Percentiles rank a stretch among this genome's conserved stretches.
These are phyloP conservation scores for Serranochromis macrocephalus DNA, from an alignment of 2,113 vertebrate species.

Conservation along the genomic window DNA sequence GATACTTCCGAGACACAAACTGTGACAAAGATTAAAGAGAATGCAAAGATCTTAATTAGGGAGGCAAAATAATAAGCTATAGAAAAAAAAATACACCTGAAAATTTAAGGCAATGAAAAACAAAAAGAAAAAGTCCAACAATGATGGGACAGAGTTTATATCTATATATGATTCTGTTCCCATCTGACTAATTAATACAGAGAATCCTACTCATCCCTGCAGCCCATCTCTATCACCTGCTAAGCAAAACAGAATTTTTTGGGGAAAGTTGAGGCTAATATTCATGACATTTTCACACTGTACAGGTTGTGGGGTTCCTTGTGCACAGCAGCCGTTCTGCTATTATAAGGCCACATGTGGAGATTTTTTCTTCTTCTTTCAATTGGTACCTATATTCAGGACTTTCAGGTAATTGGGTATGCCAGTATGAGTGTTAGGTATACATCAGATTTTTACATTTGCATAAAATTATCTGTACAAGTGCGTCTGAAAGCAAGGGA, in stretches of 20 bases:
- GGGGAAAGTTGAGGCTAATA: constrained; percentile 14
- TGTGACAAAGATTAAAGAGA: not conserved
- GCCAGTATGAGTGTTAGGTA: not conserved
- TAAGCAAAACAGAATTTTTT: not conserved
- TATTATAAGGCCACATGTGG: constrained; percentile 34
- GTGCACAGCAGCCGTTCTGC: constrained; percentile 17
- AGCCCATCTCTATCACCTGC: not conserved
- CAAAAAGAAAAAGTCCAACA: not conserved
- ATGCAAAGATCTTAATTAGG: constrained; percentile 10
- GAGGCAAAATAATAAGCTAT: not conserved
- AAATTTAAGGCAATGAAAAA: not conserved
- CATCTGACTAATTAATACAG: constrained; percentile 19
- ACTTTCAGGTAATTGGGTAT: constrained; percentile 3
- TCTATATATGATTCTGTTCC: not conserved
- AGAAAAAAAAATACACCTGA: not conserved
- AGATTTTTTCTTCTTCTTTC: not conserved
- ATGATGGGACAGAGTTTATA: not conserved
- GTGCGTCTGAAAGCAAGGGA: not conserved
- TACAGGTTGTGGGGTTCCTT: not conserved
- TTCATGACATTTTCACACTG: constrained; percentile 32
- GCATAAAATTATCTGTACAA: not conserved
- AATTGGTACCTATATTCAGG: constrained; percentile 8
- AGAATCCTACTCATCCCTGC: not conserved
- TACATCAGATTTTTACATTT: not conserved
- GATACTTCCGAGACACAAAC: not conserved